Percentiles rank a stretch among this genome's conserved stretches.
Evolutionary conservation across 2,888 invertebrate species (phyloP).

Genomic region (Neocrepidodera transversa): DNA sequence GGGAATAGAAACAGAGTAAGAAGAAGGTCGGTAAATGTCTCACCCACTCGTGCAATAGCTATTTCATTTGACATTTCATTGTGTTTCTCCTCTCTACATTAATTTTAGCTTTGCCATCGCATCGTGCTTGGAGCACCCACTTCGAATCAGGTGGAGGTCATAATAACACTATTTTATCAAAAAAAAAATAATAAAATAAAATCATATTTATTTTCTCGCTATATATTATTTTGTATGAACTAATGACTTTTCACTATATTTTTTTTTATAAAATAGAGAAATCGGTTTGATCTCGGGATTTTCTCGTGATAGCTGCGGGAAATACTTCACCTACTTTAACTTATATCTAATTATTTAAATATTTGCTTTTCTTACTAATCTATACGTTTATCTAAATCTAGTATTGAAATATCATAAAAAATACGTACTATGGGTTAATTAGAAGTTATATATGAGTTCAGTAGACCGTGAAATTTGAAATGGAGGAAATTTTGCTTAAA

Average conservation of each 20-base stretch:
- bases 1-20: slow-evolving; percentile 8
- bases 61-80: slow-evolving; percentile 45
- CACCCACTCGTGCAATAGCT: slow-evolving; percentile 37
- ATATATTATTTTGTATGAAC: too few relatives aligned
- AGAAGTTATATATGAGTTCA: too few relatives aligned
- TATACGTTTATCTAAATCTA: neutral
- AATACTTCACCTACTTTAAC: slow-evolving; percentile 1
- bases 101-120: slow-evolving; percentile 29
- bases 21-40: slow-evolving; percentile 29
- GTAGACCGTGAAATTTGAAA: too few relatives aligned
- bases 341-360: slow-evolving; percentile 1
- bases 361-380: neutral
- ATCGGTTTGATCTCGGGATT: slow-evolving; percentile 4
- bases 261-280: too few relatives aligned
- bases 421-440: too few relatives aligned
- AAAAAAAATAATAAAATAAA: too few relatives aligned
- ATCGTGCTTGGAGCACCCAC: slow-evolving; percentile 37
- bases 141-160: slow-evolving; percentile 37
- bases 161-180: slow-evolving; percentile 20
- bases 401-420: neutral
- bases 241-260: too few relatives aligned
- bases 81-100: slow-evolving; percentile 37
- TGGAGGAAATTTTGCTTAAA: too few relatives aligned
- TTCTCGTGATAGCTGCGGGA: slow-evolving; percentile 6
- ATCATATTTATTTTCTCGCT: too few relatives aligned